Conservation (phyloP, 2,888 invertebrate genomes). For the Idaea dimidiata region DNA sequence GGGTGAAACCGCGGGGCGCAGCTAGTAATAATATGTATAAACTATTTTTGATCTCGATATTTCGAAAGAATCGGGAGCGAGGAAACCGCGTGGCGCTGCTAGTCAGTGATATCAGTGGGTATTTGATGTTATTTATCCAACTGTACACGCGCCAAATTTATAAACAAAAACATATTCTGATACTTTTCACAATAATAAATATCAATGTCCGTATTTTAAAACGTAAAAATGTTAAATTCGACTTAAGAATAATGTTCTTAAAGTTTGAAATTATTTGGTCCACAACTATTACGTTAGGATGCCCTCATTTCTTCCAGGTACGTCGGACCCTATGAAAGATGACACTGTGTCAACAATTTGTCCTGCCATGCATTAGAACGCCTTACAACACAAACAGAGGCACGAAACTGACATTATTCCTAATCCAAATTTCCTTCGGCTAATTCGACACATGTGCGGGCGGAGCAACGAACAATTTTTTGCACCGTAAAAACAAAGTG, state of each 20-base stretch:
- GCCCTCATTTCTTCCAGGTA: constrained; percentile 62
- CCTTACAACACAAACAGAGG: constrained; percentile 71
- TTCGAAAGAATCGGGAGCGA: too few relatives aligned
- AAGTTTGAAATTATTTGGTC: constrained; percentile 34
- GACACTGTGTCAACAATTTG: constrained; percentile 78
- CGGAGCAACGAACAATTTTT: constrained; percentile 49
- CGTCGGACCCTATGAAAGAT: constrained; percentile 69
- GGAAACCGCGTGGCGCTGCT: too few relatives aligned
- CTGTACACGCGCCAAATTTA: constrained; percentile 65
- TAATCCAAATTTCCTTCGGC: constrained; percentile 71
- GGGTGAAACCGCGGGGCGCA: too few relatives aligned
- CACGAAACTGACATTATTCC: constrained; percentile 72
- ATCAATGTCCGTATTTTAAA: constrained; percentile 57
- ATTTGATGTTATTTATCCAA: constrained; percentile 56
- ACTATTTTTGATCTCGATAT: too few relatives aligned
- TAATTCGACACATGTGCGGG: constrained; percentile 71
- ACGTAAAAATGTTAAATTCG: constrained; percentile 41
- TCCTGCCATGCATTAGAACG: constrained; percentile 64
- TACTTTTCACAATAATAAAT: constrained; percentile 37
- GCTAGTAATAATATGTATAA: too few relatives aligned
- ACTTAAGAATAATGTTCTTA: constrained; percentile 25
- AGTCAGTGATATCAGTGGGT: constrained; percentile 1
- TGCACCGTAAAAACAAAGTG: constrained; percentile 70
- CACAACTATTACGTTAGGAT: constrained; percentile 23
- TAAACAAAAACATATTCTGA: constrained; percentile 56